These are phyloP conservation scores for Prietella phreatophila DNA, from an alignment of 2,113 vertebrate species.

Conservation along the genomic window DNA sequence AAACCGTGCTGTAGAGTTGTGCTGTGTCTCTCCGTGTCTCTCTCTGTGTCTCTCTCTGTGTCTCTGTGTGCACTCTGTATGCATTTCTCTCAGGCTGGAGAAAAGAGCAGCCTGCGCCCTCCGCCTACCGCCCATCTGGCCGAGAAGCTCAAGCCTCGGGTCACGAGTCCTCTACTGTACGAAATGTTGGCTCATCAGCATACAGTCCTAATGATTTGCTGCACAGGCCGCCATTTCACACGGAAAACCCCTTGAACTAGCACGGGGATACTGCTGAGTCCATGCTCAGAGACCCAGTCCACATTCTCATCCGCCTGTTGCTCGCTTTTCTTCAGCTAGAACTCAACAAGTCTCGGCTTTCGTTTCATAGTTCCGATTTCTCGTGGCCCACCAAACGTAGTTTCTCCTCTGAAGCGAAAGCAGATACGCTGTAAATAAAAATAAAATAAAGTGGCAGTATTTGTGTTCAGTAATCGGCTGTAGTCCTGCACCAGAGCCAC, in stretches of 20 bases:
- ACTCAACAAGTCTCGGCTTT: neutral
- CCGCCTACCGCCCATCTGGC: constrained; percentile 51
- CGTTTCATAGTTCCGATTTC: neutral
- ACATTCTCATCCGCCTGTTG: neutral
- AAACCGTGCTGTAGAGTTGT: neutral
- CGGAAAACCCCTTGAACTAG: neutral
- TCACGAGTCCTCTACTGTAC: constrained; percentile 34
- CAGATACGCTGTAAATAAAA: neutral
- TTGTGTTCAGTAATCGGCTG: neutral
- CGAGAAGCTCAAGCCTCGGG: constrained; percentile 30
- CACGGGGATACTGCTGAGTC: neutral
- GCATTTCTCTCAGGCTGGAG: constrained; percentile 51
- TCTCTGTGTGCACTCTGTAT: neutral
- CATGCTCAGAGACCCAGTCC: neutral
- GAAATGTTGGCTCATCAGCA: constrained; percentile 33
- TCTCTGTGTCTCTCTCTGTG: too few relatives aligned
- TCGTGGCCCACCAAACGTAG: neutral
- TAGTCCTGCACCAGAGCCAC: neutral
- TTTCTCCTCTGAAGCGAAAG: neutral
- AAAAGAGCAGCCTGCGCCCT: constrained; percentile 56
- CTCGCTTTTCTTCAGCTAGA: neutral
- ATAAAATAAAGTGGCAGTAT: neutral
- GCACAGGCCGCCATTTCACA: neutral
- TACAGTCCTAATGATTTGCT: constrained; percentile 23
- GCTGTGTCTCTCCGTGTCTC: neutral